These are phyloP conservation scores for Euplexia lucipara DNA, from an alignment of 2,888 invertebrate genomes.

Conservation along the genomic window DNA sequence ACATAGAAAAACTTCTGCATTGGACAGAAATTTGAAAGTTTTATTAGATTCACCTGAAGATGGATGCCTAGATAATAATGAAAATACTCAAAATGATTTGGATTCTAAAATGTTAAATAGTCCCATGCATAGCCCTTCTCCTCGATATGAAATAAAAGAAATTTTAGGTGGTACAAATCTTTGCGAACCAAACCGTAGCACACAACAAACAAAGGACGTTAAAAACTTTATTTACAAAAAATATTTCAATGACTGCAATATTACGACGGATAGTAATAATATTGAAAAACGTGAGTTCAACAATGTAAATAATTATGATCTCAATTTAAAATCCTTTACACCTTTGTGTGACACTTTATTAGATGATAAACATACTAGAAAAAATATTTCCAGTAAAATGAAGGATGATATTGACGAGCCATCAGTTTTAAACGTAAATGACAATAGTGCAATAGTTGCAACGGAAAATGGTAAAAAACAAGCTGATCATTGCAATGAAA, in stretches of 20 bases:
- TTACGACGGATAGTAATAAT: not conserved
- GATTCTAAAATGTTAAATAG: constrained; percentile 4
- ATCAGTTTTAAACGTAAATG: constrained; percentile 9
- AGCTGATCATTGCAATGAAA: not conserved
- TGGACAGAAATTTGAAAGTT: constrained; percentile 55
- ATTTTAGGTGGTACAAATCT: constrained; percentile 28
- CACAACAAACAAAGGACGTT: not conserved
- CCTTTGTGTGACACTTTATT: not conserved
- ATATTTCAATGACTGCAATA: not conserved
- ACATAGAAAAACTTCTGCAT: constrained; percentile 42
- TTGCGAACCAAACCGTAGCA: not conserved
- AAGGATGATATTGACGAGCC: not conserved
- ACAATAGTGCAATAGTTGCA: not conserved
- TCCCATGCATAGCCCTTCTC: constrained; percentile 4
- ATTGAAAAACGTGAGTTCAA: not conserved
- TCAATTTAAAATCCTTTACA: not conserved
- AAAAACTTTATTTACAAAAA: not conserved
- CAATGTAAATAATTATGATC: not conserved
- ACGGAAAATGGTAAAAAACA: not conserved
- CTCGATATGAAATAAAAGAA: constrained; percentile 58
- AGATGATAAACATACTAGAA: not conserved
- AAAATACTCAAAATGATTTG: constrained; percentile 8
- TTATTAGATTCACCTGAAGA: constrained; percentile 53
- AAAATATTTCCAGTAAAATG: not conserved
- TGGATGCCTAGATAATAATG: not conserved